phyloP scores from a whole-genome alignment of 2,797 vertebrate genomes.

The Columba guinea region DNA sequence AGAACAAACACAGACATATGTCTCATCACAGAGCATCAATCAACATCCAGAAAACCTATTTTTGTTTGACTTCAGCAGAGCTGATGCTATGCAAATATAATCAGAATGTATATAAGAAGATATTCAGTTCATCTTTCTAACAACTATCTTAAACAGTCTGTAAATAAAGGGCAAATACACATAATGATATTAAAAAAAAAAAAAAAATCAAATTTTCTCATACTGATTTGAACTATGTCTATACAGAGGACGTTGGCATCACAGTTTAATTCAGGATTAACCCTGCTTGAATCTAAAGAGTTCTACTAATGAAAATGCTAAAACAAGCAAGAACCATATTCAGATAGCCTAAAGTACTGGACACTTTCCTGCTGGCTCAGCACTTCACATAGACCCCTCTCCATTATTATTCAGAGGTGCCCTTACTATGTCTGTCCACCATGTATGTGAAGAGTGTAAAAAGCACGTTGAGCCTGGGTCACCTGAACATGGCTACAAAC shows the following conservation, averaged over 20 bases:
- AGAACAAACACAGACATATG: constrained; percentile 51
- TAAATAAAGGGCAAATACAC: not conserved
- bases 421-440: not conserved
- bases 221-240: not conserved
- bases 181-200: not conserved
- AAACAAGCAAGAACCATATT: not conserved
- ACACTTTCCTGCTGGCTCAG: not conserved
- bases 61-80: constrained; percentile 26
- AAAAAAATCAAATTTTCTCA: not conserved
- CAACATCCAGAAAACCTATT: constrained; percentile 23
- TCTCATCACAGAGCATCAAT: constrained; percentile 56
- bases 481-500: not conserved
- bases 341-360: not conserved
- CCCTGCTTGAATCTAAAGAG: not conserved
- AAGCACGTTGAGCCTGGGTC: rapidly evolving
- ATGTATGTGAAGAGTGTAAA: not conserved
- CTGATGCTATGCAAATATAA: not conserved
- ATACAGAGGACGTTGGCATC: not conserved
- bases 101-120: constrained; percentile 16
- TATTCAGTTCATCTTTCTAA: not conserved
- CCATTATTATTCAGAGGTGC: not conserved
- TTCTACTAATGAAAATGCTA: not conserved
- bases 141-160: not conserved
- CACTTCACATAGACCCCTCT: not conserved
- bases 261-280: not conserved